Base-by-base conservation (phyloP, 2,113 vertebrate species). In the Salvator merianae region DNA sequence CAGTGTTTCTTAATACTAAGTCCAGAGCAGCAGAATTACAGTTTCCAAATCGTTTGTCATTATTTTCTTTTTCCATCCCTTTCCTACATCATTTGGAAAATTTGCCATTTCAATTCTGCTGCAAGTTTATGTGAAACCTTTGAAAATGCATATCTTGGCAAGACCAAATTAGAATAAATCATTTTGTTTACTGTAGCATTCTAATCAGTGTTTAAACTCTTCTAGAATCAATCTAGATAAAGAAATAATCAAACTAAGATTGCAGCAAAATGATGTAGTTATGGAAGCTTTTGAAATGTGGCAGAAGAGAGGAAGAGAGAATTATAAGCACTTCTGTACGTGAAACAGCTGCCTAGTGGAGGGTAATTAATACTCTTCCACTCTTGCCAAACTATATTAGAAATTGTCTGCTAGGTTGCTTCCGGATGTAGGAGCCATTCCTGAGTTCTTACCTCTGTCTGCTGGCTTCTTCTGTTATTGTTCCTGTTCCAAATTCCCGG, bases 151-250 rank as follows among this genome's bases (percentile, higher is more conserved):
- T 28, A 47, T 14, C 53, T 47, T 30, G 28, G 70, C 36, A n/a
- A 24, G 59, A 73, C 32, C 81, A 69, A 73, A 32, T 82, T 82
- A 79, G 68, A 14, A 14, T 30, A 71, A 72, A 84, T 34, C 50
- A 26, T 79, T 63, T 79, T 84, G 68, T 72, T 84, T 84, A 72
- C 69, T 79, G 74, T 34, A 79, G 83, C 3, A 68, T 62, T 71
- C 69, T 71, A 84, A 84, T 84, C 77, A 71, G 22, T 20, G 55
- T 47, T 84, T 84, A 78, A 84, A 63, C 53, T 84, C 68, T 72
- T 72, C 38, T 63, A 20, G 40, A 79, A 55, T 24, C 6, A 5
- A 79, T 30, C 8, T 40, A 47, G 76, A 79, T 63, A 63, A 84
- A 63, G 68, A n/a, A 76, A 71, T 70, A 24, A 72, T 78, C 75